Conservation (phyloP, 2,797 vertebrate species). For the Sebastes jordani region DNA sequence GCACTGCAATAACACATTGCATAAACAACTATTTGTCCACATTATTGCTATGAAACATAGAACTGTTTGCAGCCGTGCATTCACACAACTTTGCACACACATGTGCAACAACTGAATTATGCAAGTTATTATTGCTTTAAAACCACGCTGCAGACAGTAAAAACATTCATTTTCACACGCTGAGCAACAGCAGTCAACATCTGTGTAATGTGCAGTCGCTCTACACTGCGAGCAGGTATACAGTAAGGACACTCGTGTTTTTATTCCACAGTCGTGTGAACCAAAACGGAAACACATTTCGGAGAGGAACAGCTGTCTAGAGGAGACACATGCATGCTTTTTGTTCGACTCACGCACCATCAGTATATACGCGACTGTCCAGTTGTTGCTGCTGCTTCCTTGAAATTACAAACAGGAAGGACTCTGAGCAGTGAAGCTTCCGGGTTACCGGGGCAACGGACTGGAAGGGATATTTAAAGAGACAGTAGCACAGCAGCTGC, state of each 20-base stretch:
- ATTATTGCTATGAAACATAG: not conserved
- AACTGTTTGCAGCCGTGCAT: not conserved
- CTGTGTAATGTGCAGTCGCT: conserved; percentile 25
- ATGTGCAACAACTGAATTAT: conserved; percentile 38
- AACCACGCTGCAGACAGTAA: not conserved
- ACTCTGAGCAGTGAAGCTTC: conserved; percentile 71
- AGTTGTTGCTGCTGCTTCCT: conserved; percentile 72
- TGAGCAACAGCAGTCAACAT: not conserved
- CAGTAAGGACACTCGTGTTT: conserved; percentile 23
- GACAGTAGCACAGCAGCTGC: conserved; percentile 56
- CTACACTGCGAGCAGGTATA: conserved; percentile 2
- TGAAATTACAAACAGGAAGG: conserved; percentile 78
- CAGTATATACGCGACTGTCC: conserved; percentile 60
- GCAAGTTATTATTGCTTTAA: conserved; percentile 11
- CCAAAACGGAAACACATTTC: not conserved
- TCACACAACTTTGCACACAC: conserved; percentile 25
- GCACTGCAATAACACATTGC: not conserved
- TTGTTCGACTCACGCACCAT: conserved; percentile 81
- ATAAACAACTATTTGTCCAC: not conserved
- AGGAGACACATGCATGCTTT: conserved; percentile 66
- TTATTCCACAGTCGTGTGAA: conserved; percentile 35
- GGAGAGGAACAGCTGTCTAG: conserved; percentile 12
- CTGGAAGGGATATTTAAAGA: conserved; percentile 79
- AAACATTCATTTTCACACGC: not conserved
- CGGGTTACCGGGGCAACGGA: conserved; percentile 78